These are phyloP conservation scores for Ephestia elutella DNA, from an alignment of 1,140 invertebrate species.

Conservation along the genomic window DNA sequence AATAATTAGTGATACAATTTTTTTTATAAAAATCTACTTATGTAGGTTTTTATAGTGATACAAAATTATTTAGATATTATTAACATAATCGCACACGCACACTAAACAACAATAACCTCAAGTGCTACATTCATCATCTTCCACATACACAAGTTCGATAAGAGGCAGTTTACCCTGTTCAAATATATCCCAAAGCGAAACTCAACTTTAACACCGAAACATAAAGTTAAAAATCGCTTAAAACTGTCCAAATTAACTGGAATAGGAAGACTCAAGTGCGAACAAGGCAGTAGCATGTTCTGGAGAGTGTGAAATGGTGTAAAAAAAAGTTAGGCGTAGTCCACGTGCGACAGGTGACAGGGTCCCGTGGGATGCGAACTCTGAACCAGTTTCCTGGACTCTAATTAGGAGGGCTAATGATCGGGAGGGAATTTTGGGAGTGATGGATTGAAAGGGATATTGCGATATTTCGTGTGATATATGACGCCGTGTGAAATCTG, in stretches of 20 bases:
- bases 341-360: constrained; percentile 60
- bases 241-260: neutral
- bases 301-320: constrained; percentile 63
- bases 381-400: constrained; percentile 55
- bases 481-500: neutral
- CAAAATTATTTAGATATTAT: too few species aligned
- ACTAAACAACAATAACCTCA: too few species aligned
- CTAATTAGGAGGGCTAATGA: constrained; percentile 36
- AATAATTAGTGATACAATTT: too few species aligned
- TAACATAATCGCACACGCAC: too few species aligned
- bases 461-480: neutral
- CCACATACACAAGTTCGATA: neutral
- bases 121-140: too few species aligned
- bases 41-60: too few species aligned
- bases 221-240: neutral
- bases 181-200: neutral
- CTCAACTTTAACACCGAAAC: neutral
- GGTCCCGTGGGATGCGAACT: constrained; percentile 61
- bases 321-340: constrained; percentile 46
- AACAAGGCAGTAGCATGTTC: constrained; percentile 40
- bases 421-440: neutral
- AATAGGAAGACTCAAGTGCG: constrained; percentile 35
- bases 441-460: constrained; percentile 2
- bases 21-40: too few species aligned
- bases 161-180: neutral